Base-by-base conservation (phyloP, 2,888 invertebrate genomes). In the Idaea dimidiata region DNA sequence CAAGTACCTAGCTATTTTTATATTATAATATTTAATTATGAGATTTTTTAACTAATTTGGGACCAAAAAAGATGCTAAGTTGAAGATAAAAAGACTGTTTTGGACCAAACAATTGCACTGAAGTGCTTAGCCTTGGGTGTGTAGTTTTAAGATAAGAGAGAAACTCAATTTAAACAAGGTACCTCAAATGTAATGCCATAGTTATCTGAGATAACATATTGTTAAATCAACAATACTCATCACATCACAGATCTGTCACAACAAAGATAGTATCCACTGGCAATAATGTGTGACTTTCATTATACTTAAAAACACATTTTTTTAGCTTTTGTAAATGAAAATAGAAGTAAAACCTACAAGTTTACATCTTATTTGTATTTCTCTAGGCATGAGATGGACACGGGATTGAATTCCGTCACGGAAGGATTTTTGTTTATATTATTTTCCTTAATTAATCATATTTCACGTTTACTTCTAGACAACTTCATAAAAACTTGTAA, bases 131-230 rank as follows among this genome's bases (percentile, higher is more conserved):
- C 43, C 17, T 55, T 55, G 17, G 6, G 16, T 16, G 54, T 55
- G 17, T 17, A 55, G 16, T 7, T 55, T 55, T 55, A 8, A 55
- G 17, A 55, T 55, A 17, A 17, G 17, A 17, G 8, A 17, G 17
- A 17, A 17, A 16, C 17, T 55, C 17, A 55, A 8, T 55, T 8
- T 55, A 1, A 16, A 17, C 16, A 56, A 56, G 14, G 8, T 56
- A 56, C 56, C 56, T 56, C 56, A 56, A 17, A 56, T 56, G 17
- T 16, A 56, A 56, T 56, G 56, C 56, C 56, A 56, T 56, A 56
- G 56, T 56, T 17, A 18, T 16, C 10, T 17, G 17, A 56, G 7
- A 55, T 7, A 55, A 55, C 24, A 24, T 24, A 3, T 3, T 24
- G 8, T 43, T 43, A 14, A 8, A 43, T 43, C 43, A 43, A 43